phyloP scores from a whole-genome alignment of 2,113 vertebrate species.

The Oryzias javanicus region DNA sequence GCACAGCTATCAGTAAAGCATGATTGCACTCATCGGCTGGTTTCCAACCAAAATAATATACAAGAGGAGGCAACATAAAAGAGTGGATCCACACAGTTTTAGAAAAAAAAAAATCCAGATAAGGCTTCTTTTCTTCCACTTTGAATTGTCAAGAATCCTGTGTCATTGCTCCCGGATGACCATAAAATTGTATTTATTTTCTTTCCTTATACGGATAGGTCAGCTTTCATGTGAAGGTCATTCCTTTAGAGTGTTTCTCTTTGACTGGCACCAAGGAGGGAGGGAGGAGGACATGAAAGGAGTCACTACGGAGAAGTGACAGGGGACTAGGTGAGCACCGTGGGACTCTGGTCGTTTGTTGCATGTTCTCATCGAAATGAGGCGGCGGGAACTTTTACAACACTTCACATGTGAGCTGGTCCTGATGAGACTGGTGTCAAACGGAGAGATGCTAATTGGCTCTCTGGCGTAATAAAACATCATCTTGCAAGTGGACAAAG shows the following conservation, averaged over 20 bases:
- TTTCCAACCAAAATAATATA: constrained; percentile 29
- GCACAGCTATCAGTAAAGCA: constrained; percentile 34
- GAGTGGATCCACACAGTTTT: background rate
- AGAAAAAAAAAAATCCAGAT: constrained; percentile 1
- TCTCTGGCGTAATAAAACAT: constrained; percentile 45
- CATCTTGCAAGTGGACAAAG: constrained; percentile 30
- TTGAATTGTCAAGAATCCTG: constrained; percentile 21
- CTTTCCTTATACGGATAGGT: constrained; percentile 23
- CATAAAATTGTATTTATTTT: constrained; percentile 14
- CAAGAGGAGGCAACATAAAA: constrained; percentile 7
- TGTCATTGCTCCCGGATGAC: constrained; percentile 10
- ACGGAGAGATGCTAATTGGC: constrained; percentile 60
- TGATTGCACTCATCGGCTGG: constrained; percentile 43
- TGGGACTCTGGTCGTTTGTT: constrained; percentile 28
- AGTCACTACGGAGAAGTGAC: background rate
- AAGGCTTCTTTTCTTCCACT: constrained; percentile 1
- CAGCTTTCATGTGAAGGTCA: constrained; percentile 38
- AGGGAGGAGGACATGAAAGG: constrained; percentile 5
- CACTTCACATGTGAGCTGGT: constrained; percentile 57
- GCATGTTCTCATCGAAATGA: constrained; percentile 44
- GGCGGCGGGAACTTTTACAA: constrained; percentile 26
- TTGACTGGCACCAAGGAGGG: background rate
- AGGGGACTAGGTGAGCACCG: constrained; percentile 7
- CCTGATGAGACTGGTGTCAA: constrained; percentile 54
- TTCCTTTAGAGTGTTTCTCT: constrained; percentile 10